Conservation (phyloP, 2,888 invertebrate genomes). For the Choreutis nemorana region DNA sequence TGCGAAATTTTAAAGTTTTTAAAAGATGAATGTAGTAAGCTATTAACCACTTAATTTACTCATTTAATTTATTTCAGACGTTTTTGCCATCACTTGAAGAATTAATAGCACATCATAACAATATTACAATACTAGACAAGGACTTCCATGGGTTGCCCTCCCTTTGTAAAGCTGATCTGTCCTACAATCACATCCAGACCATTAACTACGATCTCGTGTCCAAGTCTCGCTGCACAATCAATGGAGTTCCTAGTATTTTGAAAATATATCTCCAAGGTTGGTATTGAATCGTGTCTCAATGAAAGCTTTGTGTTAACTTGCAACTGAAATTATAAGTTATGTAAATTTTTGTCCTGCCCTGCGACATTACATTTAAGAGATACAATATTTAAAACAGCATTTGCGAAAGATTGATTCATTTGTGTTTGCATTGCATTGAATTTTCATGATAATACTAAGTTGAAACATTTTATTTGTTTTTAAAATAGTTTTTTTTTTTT, state of each 20-base stretch:
- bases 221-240: conserved; percentile 81
- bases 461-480: too few relatives aligned
- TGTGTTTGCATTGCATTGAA: too few relatives aligned
- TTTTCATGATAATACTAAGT: too few relatives aligned
- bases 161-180: conserved; percentile 81
- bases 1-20: too few relatives aligned
- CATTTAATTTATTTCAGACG: conserved; percentile 65
- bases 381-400: too few relatives aligned
- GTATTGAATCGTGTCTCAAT: conserved; percentile 15
- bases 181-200: conserved; percentile 76
- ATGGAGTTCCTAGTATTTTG: conserved; percentile 78
- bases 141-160: conserved; percentile 86
- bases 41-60: too few relatives aligned
- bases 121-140: conserved; percentile 75
- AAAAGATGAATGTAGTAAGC: neutral
- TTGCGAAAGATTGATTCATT: too few relatives aligned
- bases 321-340: conserved; percentile 2
- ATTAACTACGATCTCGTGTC: conserved; percentile 79
- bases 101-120: conserved; percentile 79
- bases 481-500: too few relatives aligned
- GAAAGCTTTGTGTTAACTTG: conserved; percentile 13
- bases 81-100: conserved; percentile 80
- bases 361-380: too few relatives aligned
- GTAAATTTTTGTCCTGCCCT: too few relatives aligned
- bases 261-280: conserved; percentile 84